A percentile compares a stretch with the other conserved stretches of the same genome.
These are phyloP conservation scores for Piprites chloris DNA, from an alignment of 2,113 vertebrate genomes.

Conservation along the genomic window DNA sequence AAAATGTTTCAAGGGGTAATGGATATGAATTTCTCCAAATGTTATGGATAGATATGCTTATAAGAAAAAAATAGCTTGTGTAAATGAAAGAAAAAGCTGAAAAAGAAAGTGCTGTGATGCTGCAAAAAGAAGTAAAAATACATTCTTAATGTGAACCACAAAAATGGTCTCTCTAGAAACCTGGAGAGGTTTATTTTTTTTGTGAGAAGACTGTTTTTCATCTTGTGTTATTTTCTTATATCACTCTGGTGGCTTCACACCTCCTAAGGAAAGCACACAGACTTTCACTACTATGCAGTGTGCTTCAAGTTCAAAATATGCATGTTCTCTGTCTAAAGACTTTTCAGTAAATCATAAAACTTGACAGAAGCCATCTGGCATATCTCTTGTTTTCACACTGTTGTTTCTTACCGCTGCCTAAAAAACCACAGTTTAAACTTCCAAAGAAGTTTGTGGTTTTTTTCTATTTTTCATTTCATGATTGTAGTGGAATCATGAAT, in stretches of 20 bases:
- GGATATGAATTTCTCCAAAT: not conserved
- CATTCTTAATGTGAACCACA: not conserved
- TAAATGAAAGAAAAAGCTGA: not conserved
- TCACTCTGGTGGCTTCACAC: not conserved
- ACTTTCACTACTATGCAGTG: not conserved
- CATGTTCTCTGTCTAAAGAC: slow-evolving; percentile 6
- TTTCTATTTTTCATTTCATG: not conserved
- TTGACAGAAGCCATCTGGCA: slow-evolving; percentile 7
- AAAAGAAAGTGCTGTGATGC: not conserved
- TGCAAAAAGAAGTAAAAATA: not conserved
- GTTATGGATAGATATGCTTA: not conserved
- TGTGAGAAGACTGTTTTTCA: not conserved
- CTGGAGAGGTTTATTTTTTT: not conserved
- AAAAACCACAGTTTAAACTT: slow-evolving; percentile 1
- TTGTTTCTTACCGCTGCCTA: not conserved
- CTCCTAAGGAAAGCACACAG: slow-evolving; percentile 16
- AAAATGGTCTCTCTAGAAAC: not conserved
- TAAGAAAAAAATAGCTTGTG: not conserved
- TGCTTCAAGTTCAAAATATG: not conserved
- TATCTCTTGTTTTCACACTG: not conserved
- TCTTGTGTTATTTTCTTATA: not conserved
- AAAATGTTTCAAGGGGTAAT: not conserved
- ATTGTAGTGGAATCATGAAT: not conserved
- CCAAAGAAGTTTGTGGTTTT: not conserved
- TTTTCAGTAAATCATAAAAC: slow-evolving; percentile 16